Evolutionary conservation across 2,888 invertebrate genomes (phyloP).

Genomic region (Deilephila elpenor): DNA sequence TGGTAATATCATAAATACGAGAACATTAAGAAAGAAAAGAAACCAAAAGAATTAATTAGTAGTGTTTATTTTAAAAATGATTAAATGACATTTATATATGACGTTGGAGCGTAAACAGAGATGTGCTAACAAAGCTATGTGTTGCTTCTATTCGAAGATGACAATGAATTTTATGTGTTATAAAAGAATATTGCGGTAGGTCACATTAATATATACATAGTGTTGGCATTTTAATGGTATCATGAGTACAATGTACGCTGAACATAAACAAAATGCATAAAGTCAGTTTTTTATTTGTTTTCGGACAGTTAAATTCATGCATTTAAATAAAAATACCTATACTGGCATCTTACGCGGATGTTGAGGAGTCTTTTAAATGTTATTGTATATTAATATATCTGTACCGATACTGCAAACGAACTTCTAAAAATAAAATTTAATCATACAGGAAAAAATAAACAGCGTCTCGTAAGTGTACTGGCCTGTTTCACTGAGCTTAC

Average conservation of each 20-base stretch:
- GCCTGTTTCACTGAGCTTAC: slow-evolving; percentile 28
- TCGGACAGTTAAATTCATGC: neutral
- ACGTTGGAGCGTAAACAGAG: too few relatives aligned
- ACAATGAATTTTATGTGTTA: neutral
- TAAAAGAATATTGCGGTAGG: neutral
- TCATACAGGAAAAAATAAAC: slow-evolving; percentile 27
- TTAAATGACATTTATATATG: too few relatives aligned
- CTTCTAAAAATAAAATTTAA: slow-evolving; percentile 19
- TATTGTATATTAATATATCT: slow-evolving; percentile 19
- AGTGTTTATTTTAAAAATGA: too few relatives aligned
- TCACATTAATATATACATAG: neutral
- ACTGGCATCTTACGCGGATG: slow-evolving; percentile 3
- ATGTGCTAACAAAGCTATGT: too few relatives aligned
- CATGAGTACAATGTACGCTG: neutral
- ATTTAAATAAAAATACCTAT: slow-evolving; percentile 2
- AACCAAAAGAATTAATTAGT: too few relatives aligned
- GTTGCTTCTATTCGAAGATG: neutral
- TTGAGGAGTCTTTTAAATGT: slow-evolving; percentile 5
- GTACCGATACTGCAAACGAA: slow-evolving; percentile 21
- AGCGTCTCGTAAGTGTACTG: slow-evolving; percentile 22
- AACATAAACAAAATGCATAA: slow-evolving; percentile 16
- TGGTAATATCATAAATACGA: too few relatives aligned
- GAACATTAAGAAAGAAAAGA: too few relatives aligned
- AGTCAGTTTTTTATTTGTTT: slow-evolving; percentile 1
- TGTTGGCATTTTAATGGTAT: neutral